Base-by-base conservation (phyloP, 2,797 vertebrate species). In the Neomorphus geoffroyi region DNA sequence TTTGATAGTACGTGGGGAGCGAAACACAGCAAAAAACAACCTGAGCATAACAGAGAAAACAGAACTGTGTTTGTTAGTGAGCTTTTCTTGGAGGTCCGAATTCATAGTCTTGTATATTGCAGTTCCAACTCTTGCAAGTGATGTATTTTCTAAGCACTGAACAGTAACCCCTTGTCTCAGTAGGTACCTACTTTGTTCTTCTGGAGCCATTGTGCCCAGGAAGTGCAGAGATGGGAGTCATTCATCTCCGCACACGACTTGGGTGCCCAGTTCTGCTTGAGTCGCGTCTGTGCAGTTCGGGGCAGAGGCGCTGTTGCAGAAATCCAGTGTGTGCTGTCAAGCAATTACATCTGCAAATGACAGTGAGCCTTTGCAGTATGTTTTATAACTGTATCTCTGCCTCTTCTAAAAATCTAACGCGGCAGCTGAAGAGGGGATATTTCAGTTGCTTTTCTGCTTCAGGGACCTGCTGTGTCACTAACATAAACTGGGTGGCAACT, bases 141-240 rank as follows among this genome's bases (percentile, higher is more conserved):
- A 19, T 35, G 71, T 41, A 58, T 75, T 58, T 75, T 54, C 41
- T 33, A 2, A 35, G 53, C 41, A 7, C 26, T 15, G 2, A 58
- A 7, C 13, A 60, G 33, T 39, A 7, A 5, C 7, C 53, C 23
- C 3, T 18, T 81, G 39, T 77, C 53, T n/a, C 41, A 10, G 64
- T 2, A 7, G 71, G 18, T 18, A 1, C 2, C 18, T 50, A 61
- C 65, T 18, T 11, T 12, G 27, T 50, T 75, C 65, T n/a, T 7
- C 13, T 18, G 50, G 81, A 13, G 11, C 10, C 1, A 5, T 28
- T 18, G 48, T 64, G 57, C 48, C 86, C 15, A 2, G 18, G 54
- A 4, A 17, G 39, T 1, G 53, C 54, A 10, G 62, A 4, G 69
- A 1, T 8, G 51, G 22, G 32, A 6, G 8, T 8, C 0, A 0